These are phyloP conservation scores for Misgurnus mizolepis DNA, from an alignment of 2,113 vertebrate species.

Conservation along the genomic window DNA sequence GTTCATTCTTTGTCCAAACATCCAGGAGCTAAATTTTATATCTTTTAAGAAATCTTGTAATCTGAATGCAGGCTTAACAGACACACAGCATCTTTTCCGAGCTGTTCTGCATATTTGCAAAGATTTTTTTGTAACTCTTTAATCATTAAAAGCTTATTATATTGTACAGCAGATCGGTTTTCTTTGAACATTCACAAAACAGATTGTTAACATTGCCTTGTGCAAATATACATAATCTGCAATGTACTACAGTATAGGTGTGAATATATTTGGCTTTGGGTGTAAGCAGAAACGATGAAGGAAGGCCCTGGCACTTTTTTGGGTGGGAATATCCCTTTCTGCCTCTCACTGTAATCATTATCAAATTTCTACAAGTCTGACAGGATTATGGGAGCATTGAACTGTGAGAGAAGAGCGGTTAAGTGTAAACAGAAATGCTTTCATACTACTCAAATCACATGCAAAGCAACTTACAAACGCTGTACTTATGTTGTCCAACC, in stretches of 20 bases:
- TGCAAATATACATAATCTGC: neutral
- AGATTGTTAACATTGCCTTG: neutral
- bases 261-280: neutral
- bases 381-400: neutral
- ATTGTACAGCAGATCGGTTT: too few relatives aligned
- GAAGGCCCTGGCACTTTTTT: neutral
- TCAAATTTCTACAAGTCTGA: neutral
- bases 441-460: slow-evolving; percentile 2
- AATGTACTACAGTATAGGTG: neutral
- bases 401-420: neutral
- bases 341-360: neutral
- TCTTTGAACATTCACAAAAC: too few relatives aligned
- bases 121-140: too few relatives aligned
- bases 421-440: slow-evolving; percentile 1
- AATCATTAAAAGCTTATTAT: too few relatives aligned
- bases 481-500: neutral
- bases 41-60: neutral
- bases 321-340: slow-evolving; percentile 8
- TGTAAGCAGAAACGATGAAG: neutral
- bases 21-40: neutral
- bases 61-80: neutral
- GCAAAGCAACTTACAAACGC: slow-evolving; percentile 7
- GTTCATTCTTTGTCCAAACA: neutral
- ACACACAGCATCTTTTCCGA: too few relatives aligned
- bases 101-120: neutral